phyloP scores from a whole-genome alignment of 2,797 vertebrate species.

The Silurus aristotelis region DNA sequence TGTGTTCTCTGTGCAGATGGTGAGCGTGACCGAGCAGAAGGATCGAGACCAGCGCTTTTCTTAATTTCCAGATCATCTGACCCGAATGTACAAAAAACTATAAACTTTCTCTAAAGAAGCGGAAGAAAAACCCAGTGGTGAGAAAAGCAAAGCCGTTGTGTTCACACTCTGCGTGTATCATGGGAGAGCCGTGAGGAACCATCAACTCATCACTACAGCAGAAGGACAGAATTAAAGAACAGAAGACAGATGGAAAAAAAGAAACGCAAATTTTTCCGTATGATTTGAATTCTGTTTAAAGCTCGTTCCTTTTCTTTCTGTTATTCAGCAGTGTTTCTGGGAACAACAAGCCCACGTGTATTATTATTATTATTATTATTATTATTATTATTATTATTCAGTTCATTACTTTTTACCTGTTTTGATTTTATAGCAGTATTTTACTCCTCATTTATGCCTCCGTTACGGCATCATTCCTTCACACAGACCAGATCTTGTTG shows the following conservation, averaged over 20 bases:
- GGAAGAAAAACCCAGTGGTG: conserved; percentile 59
- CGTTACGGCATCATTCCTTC: conserved; percentile 60
- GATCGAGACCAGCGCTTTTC: conserved; percentile 30
- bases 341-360: conserved; percentile 49
- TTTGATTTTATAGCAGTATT: conserved; percentile 73
- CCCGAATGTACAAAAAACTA: conserved; percentile 38
- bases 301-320: conserved; percentile 47
- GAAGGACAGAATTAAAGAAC: conserved; percentile 59
- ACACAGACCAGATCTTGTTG: conserved; percentile 74
- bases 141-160: conserved; percentile 46
- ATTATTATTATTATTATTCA: conserved; percentile 63
- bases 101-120: conserved; percentile 48
- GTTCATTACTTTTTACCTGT: conserved; percentile 63
- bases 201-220: conserved; percentile 59
- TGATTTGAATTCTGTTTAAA: conserved; percentile 64
- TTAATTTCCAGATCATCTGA: conserved; percentile 23
- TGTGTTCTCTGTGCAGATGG: conserved; percentile 19
- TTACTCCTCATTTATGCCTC: conserved; percentile 63
- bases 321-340: conserved; percentile 56
- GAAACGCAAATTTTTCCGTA: conserved; percentile 44
- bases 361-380: conserved; percentile 24
- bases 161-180: conserved; percentile 64
- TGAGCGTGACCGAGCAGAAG: conserved; percentile 1
- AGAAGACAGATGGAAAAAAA: conserved; percentile 31
- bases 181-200: conserved; percentile 49